Base-by-base conservation (phyloP, 2,113 vertebrate species). In the Hyla sarda region DNA sequence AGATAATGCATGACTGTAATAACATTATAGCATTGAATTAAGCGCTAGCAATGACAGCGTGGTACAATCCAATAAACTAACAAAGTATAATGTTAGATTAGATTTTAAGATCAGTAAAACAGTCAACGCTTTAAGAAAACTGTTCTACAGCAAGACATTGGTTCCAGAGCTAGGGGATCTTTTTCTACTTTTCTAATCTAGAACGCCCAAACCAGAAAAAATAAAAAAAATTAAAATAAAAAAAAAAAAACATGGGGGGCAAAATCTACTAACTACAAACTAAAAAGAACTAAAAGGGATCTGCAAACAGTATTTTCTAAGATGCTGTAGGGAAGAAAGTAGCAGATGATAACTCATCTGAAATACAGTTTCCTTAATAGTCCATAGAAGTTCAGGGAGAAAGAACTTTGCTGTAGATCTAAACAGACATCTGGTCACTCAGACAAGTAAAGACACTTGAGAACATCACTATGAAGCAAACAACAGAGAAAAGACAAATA, bases 1-100 rank as follows among this genome's bases (percentile, higher is more conserved):
- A 48, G 62, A 0, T 9, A 74, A n/a, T 47, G 14, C 5, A 77
- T 34, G 17, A 32, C 4, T 1, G 0, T 32, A n/a, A 74, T 74
- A 73, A 45, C 21, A 48, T 73, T 72, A n/a, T 21, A 72, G 34
- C 23, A 73, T 73, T 73, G 34, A 45, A 45, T 73, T n/a, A 73
- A 13, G 10, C 19, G 11, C 34, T 12, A 11, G 6, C 30, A 21
- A 45, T 45, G 71, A n/a, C 37, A 41, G 8, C 71, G 21, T 45
- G 8, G 45, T 74, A 28, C 48, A 2, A 74, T 14, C 23, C 72
- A 74, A 74, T 25, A 17, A 14, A 19, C 69, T 37, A 23, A n/a
- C 37, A 45, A 74, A 45, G 72, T 8, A 73, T 11, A n/a, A 9
- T 13, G 7, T 71, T 23, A 71, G 32, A 71, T 37, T 19, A 34